Conservation (phyloP, 2,113 vertebrate species). For the Marcusenius ussheri region DNA sequence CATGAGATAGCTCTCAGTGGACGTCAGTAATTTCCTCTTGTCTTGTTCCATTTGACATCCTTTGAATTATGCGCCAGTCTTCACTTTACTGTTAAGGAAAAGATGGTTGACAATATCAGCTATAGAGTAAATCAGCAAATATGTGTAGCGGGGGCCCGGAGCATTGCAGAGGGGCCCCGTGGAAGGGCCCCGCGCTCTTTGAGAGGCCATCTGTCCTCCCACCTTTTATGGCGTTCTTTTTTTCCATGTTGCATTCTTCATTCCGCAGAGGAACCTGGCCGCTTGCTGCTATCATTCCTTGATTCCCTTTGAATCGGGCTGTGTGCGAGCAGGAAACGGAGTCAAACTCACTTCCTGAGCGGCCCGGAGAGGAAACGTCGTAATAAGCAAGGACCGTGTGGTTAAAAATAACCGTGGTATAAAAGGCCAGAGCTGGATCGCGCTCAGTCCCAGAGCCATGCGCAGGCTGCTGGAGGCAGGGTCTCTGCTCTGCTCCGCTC, state of each 20-base stretch:
- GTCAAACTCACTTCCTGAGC: conserved; percentile 89
- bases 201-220: background rate
- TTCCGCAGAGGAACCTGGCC: conserved; percentile 43
- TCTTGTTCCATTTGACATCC: background rate
- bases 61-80: background rate
- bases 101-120: background rate
- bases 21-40: background rate
- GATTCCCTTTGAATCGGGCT: conserved; percentile 73
- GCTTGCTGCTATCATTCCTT: conserved; percentile 79
- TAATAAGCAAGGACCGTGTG: conserved; percentile 79
- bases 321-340: conserved; percentile 80
- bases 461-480: conserved; percentile 43
- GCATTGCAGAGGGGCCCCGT: background rate
- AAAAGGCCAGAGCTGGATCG: conserved; percentile 76
- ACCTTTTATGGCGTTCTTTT: background rate
- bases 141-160: background rate
- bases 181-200: background rate
- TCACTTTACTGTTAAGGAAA: background rate
- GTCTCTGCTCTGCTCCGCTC: conserved; percentile 34
- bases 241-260: conserved; percentile 16
- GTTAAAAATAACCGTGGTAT: conserved; percentile 97
- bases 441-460: conserved; percentile 58
- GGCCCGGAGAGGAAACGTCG: conserved; percentile 75
- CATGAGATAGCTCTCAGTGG: background rate
- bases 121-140: background rate